Evolutionary conservation across 2,113 vertebrate genomes (phyloP).

Genomic region (Trematomus loennbergii): DNA sequence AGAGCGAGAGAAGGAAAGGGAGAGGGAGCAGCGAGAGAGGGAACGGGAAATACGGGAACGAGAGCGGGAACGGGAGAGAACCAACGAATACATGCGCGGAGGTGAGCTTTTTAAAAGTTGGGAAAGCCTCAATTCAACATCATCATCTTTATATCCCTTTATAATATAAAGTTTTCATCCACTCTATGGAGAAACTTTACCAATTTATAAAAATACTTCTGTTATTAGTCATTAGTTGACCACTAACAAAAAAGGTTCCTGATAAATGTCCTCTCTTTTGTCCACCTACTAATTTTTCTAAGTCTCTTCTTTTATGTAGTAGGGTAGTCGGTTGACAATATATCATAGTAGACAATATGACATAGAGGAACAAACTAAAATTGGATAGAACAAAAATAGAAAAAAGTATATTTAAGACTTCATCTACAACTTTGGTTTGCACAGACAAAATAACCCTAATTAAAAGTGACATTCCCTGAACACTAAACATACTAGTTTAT

Average conservation of each 20-base stretch:
- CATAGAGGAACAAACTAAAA: no score
- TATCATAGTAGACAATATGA: no score
- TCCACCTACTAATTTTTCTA: background rate
- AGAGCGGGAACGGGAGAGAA: conserved; percentile 74
- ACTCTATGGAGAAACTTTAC: background rate
- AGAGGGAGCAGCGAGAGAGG: conserved; percentile 76
- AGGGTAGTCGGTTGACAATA: no score
- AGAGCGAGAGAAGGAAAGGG: conserved; percentile 72
- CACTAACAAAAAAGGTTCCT: background rate
- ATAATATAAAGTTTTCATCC: background rate
- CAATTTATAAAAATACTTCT: background rate
- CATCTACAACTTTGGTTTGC: no score
- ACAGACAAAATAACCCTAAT: no score
- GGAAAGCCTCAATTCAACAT: background rate
- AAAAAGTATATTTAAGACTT: no score
- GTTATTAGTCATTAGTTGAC: background rate
- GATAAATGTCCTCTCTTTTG: background rate
- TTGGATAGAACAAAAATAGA: no score
- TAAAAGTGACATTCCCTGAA: no score
- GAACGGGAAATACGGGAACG: conserved; percentile 60
- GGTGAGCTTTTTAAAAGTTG: conserved; percentile 56
- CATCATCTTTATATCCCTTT: background rate
- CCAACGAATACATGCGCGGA: conserved; percentile 80
- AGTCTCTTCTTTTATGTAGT: no score
- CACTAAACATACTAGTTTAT: no score